Percentiles rank a stretch among this genome's conserved stretches.
These are phyloP conservation scores for Ecdyonurus torrentis DNA, from an alignment of 2,888 invertebrate genomes.

Conservation along the genomic window DNA sequence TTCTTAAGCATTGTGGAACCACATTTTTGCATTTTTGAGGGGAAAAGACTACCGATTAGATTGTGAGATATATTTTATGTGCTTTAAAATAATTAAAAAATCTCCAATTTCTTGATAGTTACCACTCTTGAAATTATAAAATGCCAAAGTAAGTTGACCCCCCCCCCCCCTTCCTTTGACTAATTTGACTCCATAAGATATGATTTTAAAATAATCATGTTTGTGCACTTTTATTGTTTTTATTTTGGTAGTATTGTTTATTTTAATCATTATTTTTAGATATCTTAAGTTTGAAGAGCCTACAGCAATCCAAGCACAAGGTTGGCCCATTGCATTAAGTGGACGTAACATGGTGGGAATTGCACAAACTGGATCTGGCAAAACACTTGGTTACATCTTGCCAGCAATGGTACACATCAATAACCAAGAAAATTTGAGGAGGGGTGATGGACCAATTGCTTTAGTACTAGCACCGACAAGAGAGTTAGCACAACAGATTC, in stretches of 20 bases:
- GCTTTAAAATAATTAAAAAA: not conserved
- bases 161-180: too few species aligned
- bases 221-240: not conserved
- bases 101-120: too few species aligned
- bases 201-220: not conserved
- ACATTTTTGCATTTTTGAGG: too few species aligned
- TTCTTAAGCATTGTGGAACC: too few species aligned
- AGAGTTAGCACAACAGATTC: constrained; percentile 84
- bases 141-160: too few species aligned
- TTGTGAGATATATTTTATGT: too few species aligned
- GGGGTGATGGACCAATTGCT: constrained; percentile 90
- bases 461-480: constrained; percentile 83
- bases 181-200: not conserved
- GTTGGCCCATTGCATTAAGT: constrained; percentile 88
- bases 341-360: constrained; percentile 90
- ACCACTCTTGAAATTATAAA: too few species aligned
- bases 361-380: constrained; percentile 73
- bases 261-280: constrained; percentile 10
- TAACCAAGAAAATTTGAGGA: constrained; percentile 63
- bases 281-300: constrained; percentile 35
- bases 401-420: constrained; percentile 93
- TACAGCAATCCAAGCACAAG: constrained; percentile 88
- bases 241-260: not conserved
- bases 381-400: constrained; percentile 71
- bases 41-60: too few species aligned